These are phyloP conservation scores for Tinamus guttatus DNA, from an alignment of 2,113 vertebrate genomes.

Conservation along the genomic window DNA sequence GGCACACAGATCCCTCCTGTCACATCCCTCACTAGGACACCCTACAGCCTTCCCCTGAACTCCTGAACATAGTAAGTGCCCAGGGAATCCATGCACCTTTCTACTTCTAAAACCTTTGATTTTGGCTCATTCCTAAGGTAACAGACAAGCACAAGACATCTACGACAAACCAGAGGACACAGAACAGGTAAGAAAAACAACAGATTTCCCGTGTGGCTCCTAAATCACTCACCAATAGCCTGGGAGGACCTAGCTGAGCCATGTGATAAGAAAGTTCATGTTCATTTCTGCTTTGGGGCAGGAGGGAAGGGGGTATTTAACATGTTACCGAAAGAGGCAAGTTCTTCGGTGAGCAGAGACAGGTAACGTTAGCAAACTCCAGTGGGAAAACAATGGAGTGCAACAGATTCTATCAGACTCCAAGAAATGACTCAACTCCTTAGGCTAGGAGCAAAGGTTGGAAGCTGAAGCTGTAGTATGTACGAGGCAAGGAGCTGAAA, in stretches of 20 bases:
- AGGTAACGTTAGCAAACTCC: background rate
- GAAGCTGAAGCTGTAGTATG: background rate
- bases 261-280: background rate
- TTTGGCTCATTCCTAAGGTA: slow-evolving; percentile 24
- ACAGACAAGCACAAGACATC: background rate
- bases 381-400: accelerated
- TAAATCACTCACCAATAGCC: background rate
- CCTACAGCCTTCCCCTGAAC: background rate
- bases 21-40: background rate
- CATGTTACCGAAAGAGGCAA: background rate
- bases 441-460: background rate
- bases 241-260: background rate
- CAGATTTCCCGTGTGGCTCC: background rate
- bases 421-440: background rate
- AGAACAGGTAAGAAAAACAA: background rate
- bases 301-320: background rate
- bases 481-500: background rate
- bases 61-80: background rate
- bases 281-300: background rate
- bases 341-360: background rate
- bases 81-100: background rate
- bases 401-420: background rate
- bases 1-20: background rate
- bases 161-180: background rate
- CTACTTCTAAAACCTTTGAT: background rate